phyloP scores from a whole-genome alignment of 2,888 invertebrate genomes.

The Hydraecia micacea region DNA sequence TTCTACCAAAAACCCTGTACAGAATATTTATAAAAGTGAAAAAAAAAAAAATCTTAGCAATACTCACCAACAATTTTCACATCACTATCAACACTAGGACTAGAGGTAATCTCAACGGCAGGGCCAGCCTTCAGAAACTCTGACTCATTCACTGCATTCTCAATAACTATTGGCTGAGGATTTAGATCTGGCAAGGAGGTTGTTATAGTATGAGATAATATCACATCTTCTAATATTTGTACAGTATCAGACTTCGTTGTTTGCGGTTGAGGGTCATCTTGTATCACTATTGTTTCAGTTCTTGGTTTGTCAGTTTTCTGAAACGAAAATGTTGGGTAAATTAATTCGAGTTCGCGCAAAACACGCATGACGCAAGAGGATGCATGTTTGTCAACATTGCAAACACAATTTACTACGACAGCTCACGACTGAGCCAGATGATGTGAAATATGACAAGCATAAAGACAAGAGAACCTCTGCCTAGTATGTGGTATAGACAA shows the following conservation, averaged over 20 bases:
- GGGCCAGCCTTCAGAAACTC: constrained; percentile 21
- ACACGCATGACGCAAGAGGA: background rate
- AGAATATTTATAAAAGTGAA: background rate
- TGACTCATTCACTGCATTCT: background rate
- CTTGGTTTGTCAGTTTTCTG: constrained; percentile 45
- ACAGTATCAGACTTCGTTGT: constrained; percentile 19
- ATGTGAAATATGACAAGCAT: background rate
- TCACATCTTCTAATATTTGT: constrained; percentile 38
- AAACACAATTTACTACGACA: background rate
- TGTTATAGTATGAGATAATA: constrained; percentile 37
- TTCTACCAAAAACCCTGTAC: too few species aligned
- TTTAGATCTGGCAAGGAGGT: constrained; percentile 66
- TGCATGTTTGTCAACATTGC: constrained; percentile 9
- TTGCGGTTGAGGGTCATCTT: constrained; percentile 24
- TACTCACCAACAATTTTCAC: constrained; percentile 57
- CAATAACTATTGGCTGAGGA: constrained; percentile 54
- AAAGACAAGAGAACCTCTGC: background rate
- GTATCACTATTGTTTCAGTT: constrained; percentile 33
- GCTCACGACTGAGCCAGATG: background rate
- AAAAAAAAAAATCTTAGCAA: background rate
- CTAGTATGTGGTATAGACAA: background rate
- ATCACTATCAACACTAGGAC: constrained; percentile 50
- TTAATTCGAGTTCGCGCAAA: constrained; percentile 3
- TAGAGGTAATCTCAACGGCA: constrained; percentile 43
- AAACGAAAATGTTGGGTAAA: constrained; percentile 14